A percentile compares a stretch with the other conserved stretches of the same genome.
These are phyloP conservation scores for Tapirus terrestris DNA, from an alignment of 2,113 vertebrate species.

Conservation along the genomic window DNA sequence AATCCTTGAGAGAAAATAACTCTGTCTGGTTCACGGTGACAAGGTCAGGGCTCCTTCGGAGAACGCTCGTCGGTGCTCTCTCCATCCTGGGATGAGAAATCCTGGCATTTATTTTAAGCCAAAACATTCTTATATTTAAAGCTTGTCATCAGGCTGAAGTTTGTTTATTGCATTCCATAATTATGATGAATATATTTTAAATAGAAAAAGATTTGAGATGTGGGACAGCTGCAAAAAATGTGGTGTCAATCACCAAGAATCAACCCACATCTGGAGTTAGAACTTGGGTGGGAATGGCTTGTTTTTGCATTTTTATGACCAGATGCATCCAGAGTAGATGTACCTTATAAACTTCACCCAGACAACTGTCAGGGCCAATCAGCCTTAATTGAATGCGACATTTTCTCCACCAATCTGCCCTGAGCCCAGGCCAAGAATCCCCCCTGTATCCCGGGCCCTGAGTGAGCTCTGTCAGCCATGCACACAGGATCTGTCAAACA, in stretches of 20 bases:
- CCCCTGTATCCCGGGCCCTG: conserved; percentile 57
- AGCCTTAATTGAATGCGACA: conserved; percentile 76
- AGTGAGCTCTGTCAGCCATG: not conserved
- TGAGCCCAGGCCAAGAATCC: conserved; percentile 76
- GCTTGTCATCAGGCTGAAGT: conserved; percentile 82
- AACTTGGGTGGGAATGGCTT: conserved; percentile 80
- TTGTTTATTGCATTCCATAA: conserved; percentile 85
- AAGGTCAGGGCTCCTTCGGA: conserved; percentile 73
- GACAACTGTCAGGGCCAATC: conserved; percentile 82
- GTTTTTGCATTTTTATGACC: conserved; percentile 82
- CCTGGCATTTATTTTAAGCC: conserved; percentile 76
- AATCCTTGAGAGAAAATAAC: conserved; percentile 58
- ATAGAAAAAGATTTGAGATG: conserved; percentile 83
- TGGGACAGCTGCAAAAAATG: conserved; percentile 81
- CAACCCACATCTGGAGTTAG: conserved; percentile 80
- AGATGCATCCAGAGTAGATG: conserved; percentile 83
- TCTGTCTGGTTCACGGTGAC: conserved; percentile 70
- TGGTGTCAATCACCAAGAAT: conserved; percentile 78
- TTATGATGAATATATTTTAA: conserved; percentile 85
- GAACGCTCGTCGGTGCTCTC: not conserved
- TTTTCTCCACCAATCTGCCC: conserved; percentile 69
- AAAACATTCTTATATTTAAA: conserved; percentile 81
- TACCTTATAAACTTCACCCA: conserved; percentile 83
- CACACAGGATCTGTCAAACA: conserved; percentile 67
- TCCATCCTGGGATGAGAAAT: conserved; percentile 53